Base-by-base conservation (phyloP, 1,140 invertebrate genomes). In the Heliothis virescens region DNA sequence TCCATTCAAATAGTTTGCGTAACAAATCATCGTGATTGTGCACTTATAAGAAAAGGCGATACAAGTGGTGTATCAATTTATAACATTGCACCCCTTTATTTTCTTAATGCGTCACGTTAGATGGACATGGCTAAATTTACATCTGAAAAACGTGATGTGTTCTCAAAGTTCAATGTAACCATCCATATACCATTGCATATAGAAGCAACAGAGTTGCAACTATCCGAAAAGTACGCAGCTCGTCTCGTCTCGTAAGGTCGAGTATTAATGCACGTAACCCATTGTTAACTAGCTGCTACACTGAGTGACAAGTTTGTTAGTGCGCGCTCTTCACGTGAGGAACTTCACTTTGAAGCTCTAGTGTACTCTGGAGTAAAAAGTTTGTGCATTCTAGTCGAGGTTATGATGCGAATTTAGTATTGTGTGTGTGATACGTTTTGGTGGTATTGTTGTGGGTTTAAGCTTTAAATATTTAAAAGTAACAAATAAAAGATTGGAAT, bases 251-350 rank as follows among this genome's bases (percentile, higher is more conserved):
- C 47, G 41, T 9, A 76, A 60, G 74, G 74, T 76, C 48, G 74
- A 76, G 74, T 76, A 76, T 76, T 76, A 76, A 76, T 62, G 74
- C 60, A 76, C 60, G 74, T 34, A 76, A 65, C 59, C 74, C 74
- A 63, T 76, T 76, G 74, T 63, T 76, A 76, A 76, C 74, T 76
- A 76, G 73, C 73, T 34, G 11, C 18, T 63, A 76, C 62, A 10
- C 47, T 26, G 47, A 79, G 77, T 79, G 77, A 48, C 77, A 79
- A 79, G 77, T 79, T 79, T 71, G 77, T 79, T 79, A 79, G 77
- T 63, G 60, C 60, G 55, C 48, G 50, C 74, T 76, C 74, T 76
- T 65, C 26, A 52, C 29, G 60, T 15, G 73, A 48, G 18, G 41
- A 62, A 63, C 74, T 53, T 76, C 59, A 65, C 74, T 76, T 76